Percentiles rank a stretch among this genome's conserved stretches.
Conservation (phyloP, 2,797 vertebrate genomes). For the Chiloscyllium punctatum region DNA sequence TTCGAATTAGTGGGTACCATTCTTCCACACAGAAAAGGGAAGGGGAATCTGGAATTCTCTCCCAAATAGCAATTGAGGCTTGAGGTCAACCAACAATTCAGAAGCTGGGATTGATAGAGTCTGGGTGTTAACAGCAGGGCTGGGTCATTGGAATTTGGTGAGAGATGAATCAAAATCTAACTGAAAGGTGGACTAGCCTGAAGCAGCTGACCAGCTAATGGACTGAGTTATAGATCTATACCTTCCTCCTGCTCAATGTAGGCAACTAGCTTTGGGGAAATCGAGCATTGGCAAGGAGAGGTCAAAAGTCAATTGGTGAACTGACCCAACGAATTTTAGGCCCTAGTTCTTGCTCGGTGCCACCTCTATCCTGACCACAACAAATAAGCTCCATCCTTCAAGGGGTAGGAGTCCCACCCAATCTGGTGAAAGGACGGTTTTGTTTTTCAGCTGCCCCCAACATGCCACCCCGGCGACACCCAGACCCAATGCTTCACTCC, state of each 20-base stretch:
- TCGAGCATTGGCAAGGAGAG: neutral
- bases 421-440: neutral
- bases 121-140: neutral
- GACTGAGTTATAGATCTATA: no score
- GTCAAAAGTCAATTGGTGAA: neutral
- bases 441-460: no score
- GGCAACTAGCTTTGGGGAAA: neutral
- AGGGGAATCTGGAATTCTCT: neutral
- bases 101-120: neutral
- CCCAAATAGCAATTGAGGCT: neutral
- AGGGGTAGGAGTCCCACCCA: neutral
- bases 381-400: no score
- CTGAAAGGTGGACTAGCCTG: neutral
- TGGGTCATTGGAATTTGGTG: neutral
- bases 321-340: neutral
- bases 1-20: neutral
- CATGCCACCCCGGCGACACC: neutral
- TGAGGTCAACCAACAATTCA: neutral
- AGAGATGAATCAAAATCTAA: neutral
- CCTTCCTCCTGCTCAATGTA: neutral
- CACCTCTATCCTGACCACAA: no score
- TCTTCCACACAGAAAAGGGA: neutral
- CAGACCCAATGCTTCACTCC: neutral
- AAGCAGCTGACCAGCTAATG: neutral
- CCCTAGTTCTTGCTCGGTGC: neutral